A percentile compares a stretch with the other conserved stretches of the same genome.
phyloP scores from a whole-genome alignment of 2,113 vertebrate species.

The human region DNA sequence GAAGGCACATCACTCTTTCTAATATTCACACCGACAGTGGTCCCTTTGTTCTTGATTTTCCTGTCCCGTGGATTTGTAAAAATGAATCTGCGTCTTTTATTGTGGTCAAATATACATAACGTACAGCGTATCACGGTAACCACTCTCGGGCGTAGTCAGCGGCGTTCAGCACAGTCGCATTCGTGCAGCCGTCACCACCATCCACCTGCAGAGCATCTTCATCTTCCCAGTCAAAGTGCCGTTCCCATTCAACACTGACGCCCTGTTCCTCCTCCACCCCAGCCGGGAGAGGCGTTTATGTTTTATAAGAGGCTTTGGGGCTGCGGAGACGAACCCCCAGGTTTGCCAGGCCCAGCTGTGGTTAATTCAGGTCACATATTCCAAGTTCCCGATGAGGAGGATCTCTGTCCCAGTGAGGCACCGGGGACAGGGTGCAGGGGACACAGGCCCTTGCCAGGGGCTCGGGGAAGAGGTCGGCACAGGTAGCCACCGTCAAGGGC shows the following conservation, averaged over 20 bases:
- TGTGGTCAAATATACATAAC: no score
- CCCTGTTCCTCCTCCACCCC: background rate
- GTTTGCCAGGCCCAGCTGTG: no score
- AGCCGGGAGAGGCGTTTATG: background rate
- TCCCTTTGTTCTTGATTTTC: background rate
- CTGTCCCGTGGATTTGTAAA: background rate
- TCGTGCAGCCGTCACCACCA: no score
- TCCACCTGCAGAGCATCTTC: no score
- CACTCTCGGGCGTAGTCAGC: no score
- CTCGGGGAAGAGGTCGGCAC: background rate
- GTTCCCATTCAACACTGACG: background rate
- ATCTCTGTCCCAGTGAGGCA: background rate
- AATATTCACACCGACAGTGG: accelerated
- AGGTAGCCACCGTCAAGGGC: background rate
- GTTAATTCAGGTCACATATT: background rate
- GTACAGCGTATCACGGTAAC: no score
- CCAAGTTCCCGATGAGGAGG: background rate
- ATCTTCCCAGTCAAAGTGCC: no score
- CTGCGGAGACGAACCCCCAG: background rate
- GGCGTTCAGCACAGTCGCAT: no score
- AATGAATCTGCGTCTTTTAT: background rate
- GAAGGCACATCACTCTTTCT: background rate
- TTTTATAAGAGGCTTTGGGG: background rate
- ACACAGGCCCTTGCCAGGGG: background rate
- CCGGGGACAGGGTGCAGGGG: background rate